Percentiles rank a stretch among this genome's conserved stretches.
Evolutionary conservation across 1,140 invertebrate species (phyloP).

Genomic region (Glomeris maerens): DNA sequence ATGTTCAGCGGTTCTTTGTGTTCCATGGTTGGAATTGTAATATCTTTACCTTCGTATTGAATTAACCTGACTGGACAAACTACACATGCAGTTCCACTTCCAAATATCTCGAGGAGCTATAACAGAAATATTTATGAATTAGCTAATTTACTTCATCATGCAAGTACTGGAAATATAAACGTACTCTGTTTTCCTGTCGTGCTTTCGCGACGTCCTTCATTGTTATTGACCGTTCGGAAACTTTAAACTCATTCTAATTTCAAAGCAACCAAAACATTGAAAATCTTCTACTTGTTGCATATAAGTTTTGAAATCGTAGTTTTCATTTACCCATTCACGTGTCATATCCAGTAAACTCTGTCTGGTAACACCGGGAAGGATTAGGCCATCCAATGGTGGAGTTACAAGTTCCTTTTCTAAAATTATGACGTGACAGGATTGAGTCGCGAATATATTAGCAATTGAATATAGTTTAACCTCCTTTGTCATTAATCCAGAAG

Average conservation of each 20-base stretch:
- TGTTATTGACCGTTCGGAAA: constrained; percentile 66
- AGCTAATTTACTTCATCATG: background rate
- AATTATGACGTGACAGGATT: constrained; percentile 13
- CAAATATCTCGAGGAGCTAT: constrained; percentile 88
- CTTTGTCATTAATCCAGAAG: constrained; percentile 69
- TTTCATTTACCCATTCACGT: constrained; percentile 49
- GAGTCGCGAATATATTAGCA: constrained; percentile 10
- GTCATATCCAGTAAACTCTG: constrained; percentile 70
- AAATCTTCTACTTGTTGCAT: constrained; percentile 22
- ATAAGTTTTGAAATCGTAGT: constrained; percentile 18
- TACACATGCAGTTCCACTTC: constrained; percentile 82
- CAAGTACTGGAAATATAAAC: constrained; percentile 22
- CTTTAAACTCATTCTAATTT: constrained; percentile 60
- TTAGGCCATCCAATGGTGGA: constrained; percentile 78
- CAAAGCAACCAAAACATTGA: constrained; percentile 17
- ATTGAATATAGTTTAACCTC: constrained; percentile 47
- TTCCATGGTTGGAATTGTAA: constrained; percentile 59
- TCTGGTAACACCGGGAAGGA: constrained; percentile 84
- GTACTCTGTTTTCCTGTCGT: constrained; percentile 67
- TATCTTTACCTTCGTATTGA: constrained; percentile 46
- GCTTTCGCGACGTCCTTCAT: constrained; percentile 69
- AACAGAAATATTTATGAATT: constrained; percentile 18
- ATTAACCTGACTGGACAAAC: constrained; percentile 78
- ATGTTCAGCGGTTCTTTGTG: constrained; percentile 35
- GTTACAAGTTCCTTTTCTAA: constrained; percentile 82